Conservation (phyloP, 2,113 vertebrate species). For the Junco hyemalis region DNA sequence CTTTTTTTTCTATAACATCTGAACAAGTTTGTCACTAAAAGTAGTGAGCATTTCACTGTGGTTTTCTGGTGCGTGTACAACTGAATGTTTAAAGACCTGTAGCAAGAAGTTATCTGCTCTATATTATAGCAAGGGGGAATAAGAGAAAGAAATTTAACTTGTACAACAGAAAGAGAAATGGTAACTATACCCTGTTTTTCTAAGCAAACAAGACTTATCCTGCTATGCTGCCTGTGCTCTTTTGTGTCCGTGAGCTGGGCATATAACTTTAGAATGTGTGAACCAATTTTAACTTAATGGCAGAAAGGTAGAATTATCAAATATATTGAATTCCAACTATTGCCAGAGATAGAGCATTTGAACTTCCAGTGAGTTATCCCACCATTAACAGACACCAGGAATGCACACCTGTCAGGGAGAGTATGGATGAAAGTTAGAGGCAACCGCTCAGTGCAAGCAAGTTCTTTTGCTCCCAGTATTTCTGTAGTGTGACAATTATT, state of each 20-base stretch:
- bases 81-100: not conserved
- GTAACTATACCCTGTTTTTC: not conserved
- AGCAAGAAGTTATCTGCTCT: not conserved
- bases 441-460: not conserved
- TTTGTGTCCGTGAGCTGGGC: not conserved
- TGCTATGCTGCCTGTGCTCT: not conserved
- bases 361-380: not conserved
- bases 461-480: not conserved
- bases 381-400: not conserved
- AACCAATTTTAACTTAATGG: not conserved
- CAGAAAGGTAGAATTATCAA: not conserved
- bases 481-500: not conserved
- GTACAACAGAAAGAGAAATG: not conserved
- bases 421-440: not conserved
- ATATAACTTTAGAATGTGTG: not conserved
- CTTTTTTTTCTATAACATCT: not conserved
- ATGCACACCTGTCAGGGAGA: rapidly evolving
- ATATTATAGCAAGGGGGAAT: not conserved
- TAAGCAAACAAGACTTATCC: not conserved
- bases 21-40: not conserved
- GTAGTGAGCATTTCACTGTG: not conserved
- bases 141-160: not conserved
- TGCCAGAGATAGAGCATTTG: not conserved
- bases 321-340: not conserved
- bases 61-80: not conserved